Base-by-base conservation (phyloP, 2,113 vertebrate species). In the Columba livia region DNA sequence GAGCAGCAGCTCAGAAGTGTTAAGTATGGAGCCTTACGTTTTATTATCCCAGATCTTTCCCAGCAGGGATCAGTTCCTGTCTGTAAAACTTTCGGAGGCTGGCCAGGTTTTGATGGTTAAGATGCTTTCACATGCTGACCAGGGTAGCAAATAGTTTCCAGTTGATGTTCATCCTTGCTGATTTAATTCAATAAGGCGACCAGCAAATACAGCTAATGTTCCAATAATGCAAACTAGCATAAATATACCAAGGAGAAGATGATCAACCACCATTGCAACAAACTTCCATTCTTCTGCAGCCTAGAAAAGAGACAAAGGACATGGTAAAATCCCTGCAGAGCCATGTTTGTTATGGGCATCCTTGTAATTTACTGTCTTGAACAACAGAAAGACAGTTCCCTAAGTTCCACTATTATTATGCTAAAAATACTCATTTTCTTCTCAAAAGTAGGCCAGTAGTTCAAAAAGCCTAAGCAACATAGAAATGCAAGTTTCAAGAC, bases 241-340 rank as follows among this genome's bases (percentile, higher is more conserved):
- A 98, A 99, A 99, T 94, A 99, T 98, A 16, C 98, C 99, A 16
- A 99, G 98, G 92, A 99, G 98, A 95, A 99, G 98, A 97, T 99
- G 99, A 95, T 99, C 99, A 96, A 99, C 89, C 58, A 99, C 99
- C 99, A 99, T 99, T 1, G 99, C 99, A 5, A 99, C 99, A 7
- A 99, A 99, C 97, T 99, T 99, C 99, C 99, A 99, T 96, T 99
- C 99, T 97, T 99, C 99, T 3, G 99, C 98, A 12, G 99, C 99
- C 99, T 99, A 93, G 28, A 58, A 88, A 93, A 82, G 94, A 97
- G 88, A 83, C 31, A 94, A 92, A 94, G 26, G 18, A 79, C 67
- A 60, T 56, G 34, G 71, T 95, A 88, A 93, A 72, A 53, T 50
- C 19, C 70, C 47, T 78, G 60, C 36, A 79, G 23, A 88, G 13